These are phyloP conservation scores for Corapipo altera DNA, from an alignment of 2,113 vertebrate species.

Conservation along the genomic window DNA sequence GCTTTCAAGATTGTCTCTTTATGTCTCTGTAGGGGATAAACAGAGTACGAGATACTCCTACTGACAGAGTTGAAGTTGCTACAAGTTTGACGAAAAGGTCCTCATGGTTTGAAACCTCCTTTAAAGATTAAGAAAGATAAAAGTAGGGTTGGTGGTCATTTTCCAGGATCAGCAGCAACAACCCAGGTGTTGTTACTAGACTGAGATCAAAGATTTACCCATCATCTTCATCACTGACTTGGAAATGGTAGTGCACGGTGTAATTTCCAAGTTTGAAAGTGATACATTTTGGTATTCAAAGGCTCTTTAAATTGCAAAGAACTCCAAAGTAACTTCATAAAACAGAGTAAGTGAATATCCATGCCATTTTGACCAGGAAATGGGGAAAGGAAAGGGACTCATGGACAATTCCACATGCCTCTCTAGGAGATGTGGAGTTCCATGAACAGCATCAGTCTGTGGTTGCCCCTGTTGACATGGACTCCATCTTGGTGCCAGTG, in stretches of 20 bases:
- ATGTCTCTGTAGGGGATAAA: background rate
- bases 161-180: background rate
- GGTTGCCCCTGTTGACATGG: background rate
- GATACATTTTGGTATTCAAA: background rate
- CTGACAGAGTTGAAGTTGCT: background rate
- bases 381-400: background rate
- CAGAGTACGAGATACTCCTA: background rate
- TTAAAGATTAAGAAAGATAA: background rate
- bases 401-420: background rate
- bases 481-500: background rate
- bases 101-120: background rate
- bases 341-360: background rate
- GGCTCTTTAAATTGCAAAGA: background rate
- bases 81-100: background rate
- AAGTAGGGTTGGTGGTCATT: background rate
- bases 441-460: background rate
- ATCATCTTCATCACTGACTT: background rate
- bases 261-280: background rate
- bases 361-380: background rate
- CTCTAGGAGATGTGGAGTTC: background rate
- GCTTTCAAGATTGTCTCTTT: background rate
- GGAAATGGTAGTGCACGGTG: background rate
- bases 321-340: background rate
- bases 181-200: background rate
- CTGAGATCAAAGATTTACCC: background rate